Base-by-base conservation (phyloP, 2,888 invertebrate genomes). In the Darwinula stevensoni region DNA sequence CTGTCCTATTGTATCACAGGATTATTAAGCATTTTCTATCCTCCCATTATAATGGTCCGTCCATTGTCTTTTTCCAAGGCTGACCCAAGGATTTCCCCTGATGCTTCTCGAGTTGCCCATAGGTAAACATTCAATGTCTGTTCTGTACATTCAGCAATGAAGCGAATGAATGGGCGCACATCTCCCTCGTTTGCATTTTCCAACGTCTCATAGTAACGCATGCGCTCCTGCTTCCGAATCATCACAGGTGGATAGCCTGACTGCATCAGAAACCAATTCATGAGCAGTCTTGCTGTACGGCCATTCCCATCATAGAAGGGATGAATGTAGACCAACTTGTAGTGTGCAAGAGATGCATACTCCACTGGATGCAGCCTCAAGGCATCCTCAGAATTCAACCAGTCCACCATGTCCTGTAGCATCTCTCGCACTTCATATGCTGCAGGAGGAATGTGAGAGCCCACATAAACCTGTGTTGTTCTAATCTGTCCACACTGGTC, bases 221-320 rank as follows among this genome's bases (percentile, higher is more conserved):
- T 69, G 42, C 61, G 46, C 36, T 62, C 59, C 39, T 82, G 74
- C 47, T 86, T 84, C 34, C 73, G 66, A 38, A 91, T 73, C 40
- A 86, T 84, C 11, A 91, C 80, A 0, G 91, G 88, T 1, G 91
- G 91, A 54, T 75, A 94, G 0, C 91, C 88, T 2, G 78, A 76
- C 51, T 72, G 74, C 74, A 94, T 76, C 17, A 94, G 61, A 38
- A 94, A 66, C 41, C 86, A 63, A 53, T 94, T 94, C 88, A 94
- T 91, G 2, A 94, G 61, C 15, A 94, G 59, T 16, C 94, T 62
- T 11, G 86, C 82, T 1, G 91, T 91, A 45, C 94, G 63, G 0
- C 91, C 94, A 47, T 94, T 94, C 30, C 94, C 91, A 51, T 94
- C 91, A 3, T 72, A 63, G 54, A 94, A 94, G 0, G 94, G 94